Conservation (phyloP, 2,888 invertebrate genomes). For the Nemotelus pantherinus region DNA sequence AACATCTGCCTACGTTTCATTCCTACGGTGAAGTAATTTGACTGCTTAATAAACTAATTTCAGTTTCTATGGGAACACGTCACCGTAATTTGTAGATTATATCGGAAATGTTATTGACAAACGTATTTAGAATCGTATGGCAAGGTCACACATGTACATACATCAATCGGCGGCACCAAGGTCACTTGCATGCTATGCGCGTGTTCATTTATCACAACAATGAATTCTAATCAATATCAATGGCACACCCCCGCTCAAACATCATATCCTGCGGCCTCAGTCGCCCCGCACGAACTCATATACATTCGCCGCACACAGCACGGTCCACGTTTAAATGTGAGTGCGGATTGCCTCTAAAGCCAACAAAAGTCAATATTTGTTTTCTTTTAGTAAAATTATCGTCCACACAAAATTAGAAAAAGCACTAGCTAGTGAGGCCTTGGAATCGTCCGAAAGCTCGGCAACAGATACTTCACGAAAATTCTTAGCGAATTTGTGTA, state of each 20-base stretch:
- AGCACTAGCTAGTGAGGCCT: neutral
- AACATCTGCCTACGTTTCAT: no score
- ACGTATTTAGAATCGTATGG: no score
- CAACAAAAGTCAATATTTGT: neutral
- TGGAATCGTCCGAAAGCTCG: constrained; percentile 7
- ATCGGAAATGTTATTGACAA: no score
- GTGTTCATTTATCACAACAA: neutral
- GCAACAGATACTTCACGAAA: constrained; percentile 12
- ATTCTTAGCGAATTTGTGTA: neutral
- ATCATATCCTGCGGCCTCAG: neutral
- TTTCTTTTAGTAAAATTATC: constrained; percentile 1
- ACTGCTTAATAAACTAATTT: no score
- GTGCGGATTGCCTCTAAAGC: neutral
- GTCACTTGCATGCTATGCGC: constrained; percentile 3
- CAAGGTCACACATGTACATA: no score
- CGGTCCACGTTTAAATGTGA: neutral
- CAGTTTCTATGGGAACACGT: no score
- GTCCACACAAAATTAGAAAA: constrained; percentile 6
- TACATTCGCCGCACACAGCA: neutral
- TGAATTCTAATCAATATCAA: neutral
- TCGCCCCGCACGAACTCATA: neutral
- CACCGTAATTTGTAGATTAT: no score
- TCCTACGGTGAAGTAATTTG: no score
- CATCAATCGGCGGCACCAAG: neutral
- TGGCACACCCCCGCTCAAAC: neutral